These are phyloP conservation scores for Sebastes nivosus DNA, from an alignment of 2,797 vertebrate species.

Conservation along the genomic window DNA sequence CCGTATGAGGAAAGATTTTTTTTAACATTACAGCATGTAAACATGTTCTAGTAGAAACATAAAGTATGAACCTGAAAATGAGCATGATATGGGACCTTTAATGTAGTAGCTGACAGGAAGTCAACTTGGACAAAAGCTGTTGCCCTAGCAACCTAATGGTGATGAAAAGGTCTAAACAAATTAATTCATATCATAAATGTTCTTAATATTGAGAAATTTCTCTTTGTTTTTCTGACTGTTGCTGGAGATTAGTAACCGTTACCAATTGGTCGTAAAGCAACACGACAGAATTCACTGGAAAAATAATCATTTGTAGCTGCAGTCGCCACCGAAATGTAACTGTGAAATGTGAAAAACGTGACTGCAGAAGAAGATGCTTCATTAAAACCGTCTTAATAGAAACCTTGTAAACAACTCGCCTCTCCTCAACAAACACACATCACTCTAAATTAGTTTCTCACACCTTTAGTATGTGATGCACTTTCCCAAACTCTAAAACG, in stretches of 20 bases:
- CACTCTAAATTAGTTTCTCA: not conserved
- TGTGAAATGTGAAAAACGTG: too few relatives aligned
- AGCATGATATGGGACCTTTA: not conserved
- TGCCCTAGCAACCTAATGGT: not conserved
- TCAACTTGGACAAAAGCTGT: not conserved
- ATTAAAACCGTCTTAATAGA: constrained; percentile 17
- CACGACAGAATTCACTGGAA: not conserved
- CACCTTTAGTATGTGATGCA: not conserved
- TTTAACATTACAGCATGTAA: too few relatives aligned
- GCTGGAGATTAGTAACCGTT: not conserved
- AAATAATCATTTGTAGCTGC: not conserved
- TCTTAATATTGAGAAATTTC: not conserved
- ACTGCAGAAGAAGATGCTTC: constrained; percentile 7
- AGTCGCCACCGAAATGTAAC: not conserved
- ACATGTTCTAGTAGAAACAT: too few relatives aligned
- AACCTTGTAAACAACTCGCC: constrained; percentile 16
- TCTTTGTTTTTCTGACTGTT: not conserved
- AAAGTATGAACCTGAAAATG: too few relatives aligned
- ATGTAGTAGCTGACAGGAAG: not conserved
- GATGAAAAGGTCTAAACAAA: not conserved
- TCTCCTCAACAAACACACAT: not conserved
- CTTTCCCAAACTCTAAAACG: constrained; percentile 11
- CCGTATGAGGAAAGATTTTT: too few relatives aligned
- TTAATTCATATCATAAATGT: not conserved
- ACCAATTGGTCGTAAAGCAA: not conserved